These are phyloP conservation scores for Enteromius radiatus DNA, from an alignment of 2,797 vertebrate species.

Conservation along the genomic window DNA sequence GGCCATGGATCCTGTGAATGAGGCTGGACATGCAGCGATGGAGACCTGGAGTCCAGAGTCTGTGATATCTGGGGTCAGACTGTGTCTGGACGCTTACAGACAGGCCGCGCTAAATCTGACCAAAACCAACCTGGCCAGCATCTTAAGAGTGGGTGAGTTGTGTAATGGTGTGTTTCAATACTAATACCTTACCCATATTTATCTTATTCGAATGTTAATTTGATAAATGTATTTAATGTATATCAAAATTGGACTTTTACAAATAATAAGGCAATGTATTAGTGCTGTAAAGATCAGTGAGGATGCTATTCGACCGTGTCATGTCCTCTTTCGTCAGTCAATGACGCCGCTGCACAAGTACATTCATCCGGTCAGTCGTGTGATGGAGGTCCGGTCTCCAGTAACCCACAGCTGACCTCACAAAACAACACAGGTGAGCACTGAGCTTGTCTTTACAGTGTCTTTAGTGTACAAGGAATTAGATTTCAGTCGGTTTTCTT, in stretches of 20 bases:
- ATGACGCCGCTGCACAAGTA: constrained; percentile 49
- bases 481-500: not conserved
- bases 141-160: constrained; percentile 65
- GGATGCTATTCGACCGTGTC: not conserved
- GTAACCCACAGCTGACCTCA: not conserved
- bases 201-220: not conserved
- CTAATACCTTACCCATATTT: not conserved
- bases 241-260: not conserved
- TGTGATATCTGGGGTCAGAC: constrained; percentile 62
- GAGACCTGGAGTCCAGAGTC: constrained; percentile 57
- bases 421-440: constrained; percentile 56
- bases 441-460: not conserved
- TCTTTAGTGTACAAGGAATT: not conserved
- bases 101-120: constrained; percentile 66
- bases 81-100: constrained; percentile 67
- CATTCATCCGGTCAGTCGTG: constrained; percentile 26
- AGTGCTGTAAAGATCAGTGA: not conserved
- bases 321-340: constrained; percentile 67
- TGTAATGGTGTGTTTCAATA: not conserved
- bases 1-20: constrained; percentile 55
- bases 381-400: not conserved
- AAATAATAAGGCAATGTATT: not conserved
- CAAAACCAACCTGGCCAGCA: constrained; percentile 67
- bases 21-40: constrained; percentile 9
- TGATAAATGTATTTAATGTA: too few relatives aligned